A percentile compares a stretch with the other conserved stretches of the same genome.
Evolutionary conservation across 1,140 invertebrate genomes (phyloP).

Genomic region (Fopius arisanus): DNA sequence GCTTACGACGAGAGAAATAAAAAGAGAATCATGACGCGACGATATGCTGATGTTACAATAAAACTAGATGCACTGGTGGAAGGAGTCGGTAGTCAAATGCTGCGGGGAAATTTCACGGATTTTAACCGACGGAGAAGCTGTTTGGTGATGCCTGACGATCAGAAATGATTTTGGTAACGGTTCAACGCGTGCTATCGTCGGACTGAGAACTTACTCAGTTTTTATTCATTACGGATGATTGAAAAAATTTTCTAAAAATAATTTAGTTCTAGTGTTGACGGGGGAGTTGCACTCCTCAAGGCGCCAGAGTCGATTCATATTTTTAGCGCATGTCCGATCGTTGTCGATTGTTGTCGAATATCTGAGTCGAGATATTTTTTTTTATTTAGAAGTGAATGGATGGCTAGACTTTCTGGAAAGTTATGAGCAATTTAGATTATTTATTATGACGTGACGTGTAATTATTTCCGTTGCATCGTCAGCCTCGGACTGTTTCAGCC

Average conservation of each 20-base stretch:
- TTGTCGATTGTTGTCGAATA: too few species aligned
- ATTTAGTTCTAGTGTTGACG: neutral
- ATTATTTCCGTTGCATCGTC: neutral
- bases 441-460: too few species aligned
- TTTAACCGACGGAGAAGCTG: constrained; percentile 5
- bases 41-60: neutral
- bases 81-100: neutral
- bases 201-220: constrained; percentile 10
- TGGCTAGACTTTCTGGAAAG: too few species aligned
- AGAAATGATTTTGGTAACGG: constrained; percentile 25
- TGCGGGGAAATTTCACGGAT: constrained; percentile 4
- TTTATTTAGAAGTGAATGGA: too few species aligned
- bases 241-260: constrained; percentile 21
- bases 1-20: neutral
- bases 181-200: constrained; percentile 20
- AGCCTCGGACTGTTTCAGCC: neutral
- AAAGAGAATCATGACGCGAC: neutral
- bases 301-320: constrained; percentile 22
- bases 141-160: constrained; percentile 24
- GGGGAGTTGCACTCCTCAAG: neutral
- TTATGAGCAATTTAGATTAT: too few species aligned
- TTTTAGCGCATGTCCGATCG: constrained; percentile 29
- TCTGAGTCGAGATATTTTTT: too few species aligned
- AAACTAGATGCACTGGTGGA: neutral
- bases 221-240: constrained; percentile 6